A percentile compares a stretch with the other conserved stretches of the same genome.
These are phyloP conservation scores for Australoheros facetus DNA, from an alignment of 2,797 vertebrate genomes.

Conservation along the genomic window DNA sequence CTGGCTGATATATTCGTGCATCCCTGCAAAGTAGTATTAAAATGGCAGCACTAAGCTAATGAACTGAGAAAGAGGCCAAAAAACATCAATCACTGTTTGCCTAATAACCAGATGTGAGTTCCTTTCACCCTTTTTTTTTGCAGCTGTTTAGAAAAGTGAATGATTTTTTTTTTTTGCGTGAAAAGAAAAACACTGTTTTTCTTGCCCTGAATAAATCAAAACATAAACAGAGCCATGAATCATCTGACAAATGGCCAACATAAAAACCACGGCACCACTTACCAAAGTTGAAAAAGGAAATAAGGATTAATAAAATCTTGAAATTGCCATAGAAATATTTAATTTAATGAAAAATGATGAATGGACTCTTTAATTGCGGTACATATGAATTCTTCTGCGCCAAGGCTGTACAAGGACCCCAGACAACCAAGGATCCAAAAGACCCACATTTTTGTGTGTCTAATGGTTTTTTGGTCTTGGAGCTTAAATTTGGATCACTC, in stretches of 20 bases:
- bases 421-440: neutral
- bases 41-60: neutral
- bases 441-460: neutral
- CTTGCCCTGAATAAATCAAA: slow-evolving; percentile 23
- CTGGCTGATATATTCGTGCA: neutral
- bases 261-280: slow-evolving; percentile 4
- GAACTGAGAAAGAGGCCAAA: neutral
- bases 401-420: neutral
- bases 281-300: slow-evolving; percentile 14
- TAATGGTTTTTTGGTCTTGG: neutral
- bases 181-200: slow-evolving; percentile 13
- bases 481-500: neutral
- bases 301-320: slow-evolving; percentile 5
- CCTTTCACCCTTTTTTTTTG: neutral
- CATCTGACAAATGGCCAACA: slow-evolving; percentile 39
- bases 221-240: slow-evolving; percentile 31
- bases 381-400: neutral
- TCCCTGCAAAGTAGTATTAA: neutral
- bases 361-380: neutral
- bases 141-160: neutral
- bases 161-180: neutral
- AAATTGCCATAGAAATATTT: slow-evolving; percentile 2
- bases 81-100: neutral
- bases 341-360: neutral
- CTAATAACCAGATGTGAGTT: neutral